Evolutionary conservation across 2,888 invertebrate genomes (phyloP).

Genomic region (Athalia cordata): DNA sequence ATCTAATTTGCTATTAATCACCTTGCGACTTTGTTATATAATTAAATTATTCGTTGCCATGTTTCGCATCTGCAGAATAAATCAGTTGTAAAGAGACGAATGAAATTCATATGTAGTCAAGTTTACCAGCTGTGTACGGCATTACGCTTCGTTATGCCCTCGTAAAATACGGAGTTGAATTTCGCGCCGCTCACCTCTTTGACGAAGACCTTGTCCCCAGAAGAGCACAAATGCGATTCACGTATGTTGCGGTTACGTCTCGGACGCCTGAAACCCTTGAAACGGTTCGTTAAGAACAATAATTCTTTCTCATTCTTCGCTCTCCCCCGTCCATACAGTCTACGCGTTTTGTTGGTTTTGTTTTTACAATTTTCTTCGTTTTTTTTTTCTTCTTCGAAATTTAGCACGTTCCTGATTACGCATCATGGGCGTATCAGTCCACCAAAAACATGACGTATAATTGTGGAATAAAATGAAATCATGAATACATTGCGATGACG

Average conservation of each 20-base stretch:
- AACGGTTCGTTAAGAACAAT: constrained; percentile 38
- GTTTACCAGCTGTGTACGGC: constrained; percentile 32
- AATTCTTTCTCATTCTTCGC: not conserved
- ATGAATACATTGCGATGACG: no score
- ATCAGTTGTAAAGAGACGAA: not conserved
- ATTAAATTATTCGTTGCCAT: not conserved
- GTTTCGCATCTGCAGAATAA: not conserved
- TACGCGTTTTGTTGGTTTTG: not conserved
- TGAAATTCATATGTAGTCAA: not conserved
- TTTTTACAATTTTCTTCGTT: not conserved
- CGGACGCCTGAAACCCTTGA: constrained; percentile 33
- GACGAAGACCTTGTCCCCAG: constrained; percentile 3
- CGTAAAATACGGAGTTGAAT: constrained; percentile 56
- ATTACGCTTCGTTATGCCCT: constrained; percentile 59
- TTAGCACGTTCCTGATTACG: not conserved
- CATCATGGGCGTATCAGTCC: not conserved
- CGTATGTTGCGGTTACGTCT: not conserved
- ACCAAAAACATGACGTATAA: not conserved
- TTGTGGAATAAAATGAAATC: not conserved
- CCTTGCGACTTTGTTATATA: not conserved
- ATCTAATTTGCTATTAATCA: no score
- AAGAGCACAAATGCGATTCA: not conserved
- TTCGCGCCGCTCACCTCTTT: constrained; percentile 48
- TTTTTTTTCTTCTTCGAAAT: not conserved
- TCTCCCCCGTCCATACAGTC: not conserved